Evolutionary conservation across 1,140 invertebrate genomes (phyloP).

Genomic region (Brachionus manjavacas): DNA sequence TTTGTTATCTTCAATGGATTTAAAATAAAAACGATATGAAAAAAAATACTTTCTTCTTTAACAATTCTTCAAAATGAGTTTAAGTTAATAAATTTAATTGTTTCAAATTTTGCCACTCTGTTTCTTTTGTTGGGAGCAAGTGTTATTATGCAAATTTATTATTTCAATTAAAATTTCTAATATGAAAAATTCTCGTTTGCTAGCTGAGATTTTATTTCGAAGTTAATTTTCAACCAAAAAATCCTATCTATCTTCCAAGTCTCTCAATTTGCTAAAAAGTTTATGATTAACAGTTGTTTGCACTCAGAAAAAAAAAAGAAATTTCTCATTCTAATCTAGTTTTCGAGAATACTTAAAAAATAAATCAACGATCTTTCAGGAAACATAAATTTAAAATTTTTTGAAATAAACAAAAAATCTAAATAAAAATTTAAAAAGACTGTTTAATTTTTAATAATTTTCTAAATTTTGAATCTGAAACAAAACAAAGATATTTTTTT

Average conservation of each 20-base stretch:
- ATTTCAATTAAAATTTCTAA: neutral
- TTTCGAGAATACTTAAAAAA: neutral
- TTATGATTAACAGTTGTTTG: neutral
- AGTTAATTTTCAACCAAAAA: too few relatives aligned
- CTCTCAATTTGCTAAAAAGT: neutral
- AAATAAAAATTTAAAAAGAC: too few relatives aligned
- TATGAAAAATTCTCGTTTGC: neutral
- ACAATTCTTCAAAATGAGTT: too few relatives aligned
- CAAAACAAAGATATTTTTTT: too few relatives aligned
- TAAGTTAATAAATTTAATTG: neutral
- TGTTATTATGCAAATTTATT: neutral
- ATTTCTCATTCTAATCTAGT: neutral
- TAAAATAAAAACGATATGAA: constrained; percentile 6
- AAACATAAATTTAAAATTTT: too few relatives aligned
- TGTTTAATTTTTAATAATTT: too few relatives aligned
- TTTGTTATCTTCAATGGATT: neutral
- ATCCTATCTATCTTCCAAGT: too few relatives aligned
- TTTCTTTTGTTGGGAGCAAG: neutral
- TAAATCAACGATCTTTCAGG: too few relatives aligned
- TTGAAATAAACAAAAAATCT: too few relatives aligned
- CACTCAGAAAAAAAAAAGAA: neutral
- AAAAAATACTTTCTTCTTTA: neutral
- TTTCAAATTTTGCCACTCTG: neutral
- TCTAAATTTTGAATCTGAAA: too few relatives aligned
- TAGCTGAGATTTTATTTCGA: too few relatives aligned